Conservation (phyloP, 2,888 invertebrate genomes). For the Orgyia antiqua region DNA sequence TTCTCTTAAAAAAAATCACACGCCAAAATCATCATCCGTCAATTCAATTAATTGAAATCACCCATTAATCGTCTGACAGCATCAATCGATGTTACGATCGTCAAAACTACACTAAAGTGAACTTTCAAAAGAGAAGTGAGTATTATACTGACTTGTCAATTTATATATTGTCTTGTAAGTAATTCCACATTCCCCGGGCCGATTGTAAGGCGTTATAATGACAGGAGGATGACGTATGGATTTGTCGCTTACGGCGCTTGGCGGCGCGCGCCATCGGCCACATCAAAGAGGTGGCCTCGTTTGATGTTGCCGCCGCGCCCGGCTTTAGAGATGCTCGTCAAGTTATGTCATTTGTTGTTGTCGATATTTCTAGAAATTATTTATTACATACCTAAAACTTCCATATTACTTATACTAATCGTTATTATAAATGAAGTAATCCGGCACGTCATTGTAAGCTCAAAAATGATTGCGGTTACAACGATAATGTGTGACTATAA, state of each 20-base stretch:
- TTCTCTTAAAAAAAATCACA: conserved; percentile 7
- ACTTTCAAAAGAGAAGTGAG: conserved; percentile 42
- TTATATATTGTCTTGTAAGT: conserved; percentile 76
- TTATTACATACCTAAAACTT: no score
- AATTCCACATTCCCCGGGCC: conserved; percentile 70
- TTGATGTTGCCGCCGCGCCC: conserved; percentile 74
- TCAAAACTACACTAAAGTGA: conserved; percentile 15
- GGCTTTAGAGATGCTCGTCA: conserved; percentile 44
- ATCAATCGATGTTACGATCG: conserved; percentile 18
- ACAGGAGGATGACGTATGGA: conserved; percentile 78
- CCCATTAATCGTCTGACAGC: conserved; percentile 13
- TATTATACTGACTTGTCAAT: conserved; percentile 72
- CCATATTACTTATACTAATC: no score
- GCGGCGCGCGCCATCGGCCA: conserved; percentile 76
- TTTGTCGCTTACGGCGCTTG: conserved; percentile 78
- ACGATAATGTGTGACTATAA: no score
- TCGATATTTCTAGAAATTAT: no score
- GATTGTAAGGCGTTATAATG: conserved; percentile 77
- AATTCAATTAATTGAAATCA: conserved; percentile 24
- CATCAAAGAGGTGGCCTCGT: conserved; percentile 77
- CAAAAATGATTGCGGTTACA: no score
- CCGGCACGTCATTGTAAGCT: no score
- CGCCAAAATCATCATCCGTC: conserved; percentile 7
- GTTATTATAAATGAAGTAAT: no score
- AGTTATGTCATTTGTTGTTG: conserved; percentile 29